These are phyloP conservation scores for Conomelus anceps DNA, from an alignment of 2,888 invertebrate species.

Conservation along the genomic window DNA sequence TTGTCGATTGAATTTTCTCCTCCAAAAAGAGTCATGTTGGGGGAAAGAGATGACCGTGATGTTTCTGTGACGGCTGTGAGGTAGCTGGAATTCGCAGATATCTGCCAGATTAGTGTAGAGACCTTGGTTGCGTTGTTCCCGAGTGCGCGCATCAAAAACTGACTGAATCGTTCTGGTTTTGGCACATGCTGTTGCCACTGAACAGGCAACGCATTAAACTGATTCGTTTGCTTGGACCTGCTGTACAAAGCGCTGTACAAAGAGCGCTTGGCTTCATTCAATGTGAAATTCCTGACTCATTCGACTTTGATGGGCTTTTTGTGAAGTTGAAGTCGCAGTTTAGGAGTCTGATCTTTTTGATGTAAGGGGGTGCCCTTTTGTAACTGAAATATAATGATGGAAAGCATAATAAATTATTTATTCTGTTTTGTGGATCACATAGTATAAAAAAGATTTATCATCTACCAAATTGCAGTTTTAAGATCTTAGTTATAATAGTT, in stretches of 20 bases:
- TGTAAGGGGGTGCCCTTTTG: no score
- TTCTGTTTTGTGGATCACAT: background rate
- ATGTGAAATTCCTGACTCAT: background rate
- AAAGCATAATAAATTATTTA: background rate
- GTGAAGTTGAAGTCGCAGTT: background rate
- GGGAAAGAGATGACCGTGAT: background rate
- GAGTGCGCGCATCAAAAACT: background rate
- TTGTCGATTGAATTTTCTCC: background rate
- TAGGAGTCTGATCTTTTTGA: background rate
- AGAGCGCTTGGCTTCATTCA: background rate
- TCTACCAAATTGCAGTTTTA: no score
- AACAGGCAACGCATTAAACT: background rate
- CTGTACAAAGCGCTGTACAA: background rate
- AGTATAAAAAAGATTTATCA: no score
- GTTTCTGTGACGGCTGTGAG: background rate
- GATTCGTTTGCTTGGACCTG: background rate
- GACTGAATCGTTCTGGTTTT: background rate
- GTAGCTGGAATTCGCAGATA: background rate
- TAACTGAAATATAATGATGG: background rate
- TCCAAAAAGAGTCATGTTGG: background rate
- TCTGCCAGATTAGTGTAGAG: background rate
- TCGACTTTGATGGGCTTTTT: background rate
- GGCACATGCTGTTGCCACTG: background rate
- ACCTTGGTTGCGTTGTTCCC: background rate
- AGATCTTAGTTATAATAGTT: no score